Base-by-base conservation (phyloP, 2,888 invertebrate genomes). In the Leptogaster cylindrica region DNA sequence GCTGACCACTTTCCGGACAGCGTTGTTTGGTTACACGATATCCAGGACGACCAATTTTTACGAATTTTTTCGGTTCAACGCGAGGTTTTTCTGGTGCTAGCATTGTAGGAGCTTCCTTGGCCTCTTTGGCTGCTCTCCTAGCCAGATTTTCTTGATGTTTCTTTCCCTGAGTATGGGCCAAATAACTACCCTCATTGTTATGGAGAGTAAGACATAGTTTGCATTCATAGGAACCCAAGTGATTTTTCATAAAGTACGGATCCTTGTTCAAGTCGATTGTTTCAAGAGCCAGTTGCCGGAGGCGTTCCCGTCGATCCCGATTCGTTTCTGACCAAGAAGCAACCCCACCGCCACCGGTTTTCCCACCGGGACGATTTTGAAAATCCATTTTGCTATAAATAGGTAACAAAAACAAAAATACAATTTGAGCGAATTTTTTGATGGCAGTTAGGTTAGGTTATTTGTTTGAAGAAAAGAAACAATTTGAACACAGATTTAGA, bases 221-320 rank as follows among this genome's bases (percentile, higher is more conserved):
- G 81, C 99, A 99, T 82, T 99, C 99, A 81, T 99, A 99, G 0
- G 98, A 96, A 1, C 92, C 97, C 74, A 97, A 85, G 83, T 99
- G 99, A 84, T 99, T 99, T 88, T 97, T 97, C 99, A 99, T 99
- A 86, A 99, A 99, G 87, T 99, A 99, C 0, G 99, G 99, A 87
- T 99, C 99, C 82, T 99, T 99, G 78, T 97, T 95, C 20, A 99
- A 85, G 81, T 99, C 99, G 69, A 99, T 99, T 0, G 99, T 99
- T 80, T 99, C 99, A 67, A 99, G 83, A 20, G 99, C 99, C 50
- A 99, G 86, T 81, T 97, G 97, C 8, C 98, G 87, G 25, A 98
- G 87, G 66, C 98, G 88, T 81, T 99, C 98, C 71, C 97, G 87
- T 36, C 99, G 88, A 78, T 99, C 99, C 65, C 97, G 86, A 82